Percentiles rank a stretch among this genome's conserved stretches.
These are phyloP conservation scores for Nesoenas mayeri DNA, from an alignment of 2,113 vertebrate genomes.

Conservation along the genomic window DNA sequence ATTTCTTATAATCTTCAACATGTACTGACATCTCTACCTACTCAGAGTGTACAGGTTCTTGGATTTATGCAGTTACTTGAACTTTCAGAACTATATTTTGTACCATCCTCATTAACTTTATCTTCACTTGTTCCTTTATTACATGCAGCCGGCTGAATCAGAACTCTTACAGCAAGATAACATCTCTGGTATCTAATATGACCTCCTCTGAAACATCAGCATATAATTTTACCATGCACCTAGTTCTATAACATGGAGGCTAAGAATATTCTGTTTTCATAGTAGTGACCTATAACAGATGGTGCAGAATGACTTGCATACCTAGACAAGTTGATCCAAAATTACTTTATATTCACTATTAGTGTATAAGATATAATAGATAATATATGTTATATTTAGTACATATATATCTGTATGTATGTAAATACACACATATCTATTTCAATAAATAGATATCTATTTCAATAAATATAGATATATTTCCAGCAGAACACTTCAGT, in stretches of 20 bases:
- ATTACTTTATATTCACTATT: neutral
- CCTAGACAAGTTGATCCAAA: neutral
- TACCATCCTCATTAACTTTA: neutral
- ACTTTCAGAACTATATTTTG: neutral
- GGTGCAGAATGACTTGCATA: neutral
- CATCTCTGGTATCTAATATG: neutral
- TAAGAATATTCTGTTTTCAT: neutral
- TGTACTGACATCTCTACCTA: neutral
- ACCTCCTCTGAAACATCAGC: neutral
- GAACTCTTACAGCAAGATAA: neutral
- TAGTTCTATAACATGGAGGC: neutral
- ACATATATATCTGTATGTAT: neutral
- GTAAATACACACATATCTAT: too few species aligned
- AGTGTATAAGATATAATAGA: neutral
- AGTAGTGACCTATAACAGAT: neutral
- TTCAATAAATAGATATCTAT: too few species aligned
- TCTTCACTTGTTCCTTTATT: neutral
- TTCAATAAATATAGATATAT: neutral
- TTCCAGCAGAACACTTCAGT: neutral
- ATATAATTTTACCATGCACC: neutral
- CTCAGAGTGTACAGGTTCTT: neutral
- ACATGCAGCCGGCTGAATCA: neutral
- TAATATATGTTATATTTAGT: neutral
- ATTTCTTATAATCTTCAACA: neutral
- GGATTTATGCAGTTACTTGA: neutral